Evolutionary conservation across 2,113 vertebrate genomes (phyloP), one percentile per base, ranked within the genome.

Genomic region (Podarcis muralis): DNA sequence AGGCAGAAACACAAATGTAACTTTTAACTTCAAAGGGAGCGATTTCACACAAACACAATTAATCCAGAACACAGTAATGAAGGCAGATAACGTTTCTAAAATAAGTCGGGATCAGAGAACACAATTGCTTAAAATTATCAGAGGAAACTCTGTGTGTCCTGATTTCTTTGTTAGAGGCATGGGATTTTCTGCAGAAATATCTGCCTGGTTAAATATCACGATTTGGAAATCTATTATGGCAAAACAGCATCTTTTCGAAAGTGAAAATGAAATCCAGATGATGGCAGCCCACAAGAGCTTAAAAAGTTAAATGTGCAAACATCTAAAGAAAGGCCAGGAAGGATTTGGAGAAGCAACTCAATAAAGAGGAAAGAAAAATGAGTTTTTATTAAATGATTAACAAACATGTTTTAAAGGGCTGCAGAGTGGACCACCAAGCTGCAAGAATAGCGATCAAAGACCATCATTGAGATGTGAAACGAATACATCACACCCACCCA

Each of bases 211-310:
- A 80, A 87, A 71, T 87, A 81, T 81, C 66, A 53, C 20, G 25
- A 25, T 87, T 87, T 35, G 25, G 85, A 69, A 81, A 59, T 71
- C 66, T 71, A 22, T 81, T 71, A 32, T 43, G 65, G 43, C 85
- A 81, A 48, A 79, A 78, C 20, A 11, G 40, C 85, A 69, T 86
- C 68, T 30, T 80, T 87, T 57, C 25, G 30, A 80, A 79, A 71
- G 77, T 87, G 43, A 87, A 87, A 81, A 87, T 87, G 15, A 57
- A 71, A 27, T 80, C 66, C 85, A 81, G 78, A 80, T 81, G 77
- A 27, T 12, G 37, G 27, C 71, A 71, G 27, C 66, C 68, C 66
- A 72, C 27, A 62, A 71, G 40, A 84, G 4, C 27, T 68, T 37
- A 48, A 83, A 30, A 83, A 79, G 76, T 27, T 30, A 69, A 80